Base-by-base conservation (phyloP, 2,797 vertebrate genomes). In the Sardinella longiceps region DNA sequence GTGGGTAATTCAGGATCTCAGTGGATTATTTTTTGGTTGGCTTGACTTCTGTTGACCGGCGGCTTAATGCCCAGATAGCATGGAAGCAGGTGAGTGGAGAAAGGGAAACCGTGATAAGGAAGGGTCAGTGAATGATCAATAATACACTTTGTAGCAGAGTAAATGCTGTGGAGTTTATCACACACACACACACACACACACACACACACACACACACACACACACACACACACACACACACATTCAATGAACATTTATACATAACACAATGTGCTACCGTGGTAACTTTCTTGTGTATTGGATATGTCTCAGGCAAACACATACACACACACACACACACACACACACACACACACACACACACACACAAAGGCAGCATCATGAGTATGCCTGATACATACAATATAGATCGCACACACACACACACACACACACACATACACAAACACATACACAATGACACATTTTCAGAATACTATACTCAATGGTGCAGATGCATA, bases 51-150 rank as follows among this genome's bases (percentile, higher is more conserved):
- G 66, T 74, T 74, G 66, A 74, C 12, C 14, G 33, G 2, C 2
- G 66, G 30, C 14, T 37, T 33, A 74, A 74, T 37, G 53, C 53
- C 23, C 20, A 6, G 53, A 56, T 0, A 20, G 0, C 20, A n/a
- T 56, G 20, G 5, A 20, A 5, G 53, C 23, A 56, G 53, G 53
- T 56, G 53, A 56, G 20, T 1, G 66, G 30, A 74, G 30, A 37
- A 33, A 28, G 14, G 33, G 18, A 15, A 30, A 5, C 12, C 14
- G 6, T 20, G 30, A 74, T 74, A 74, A 74, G 66, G 30, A 74
- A 39, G 66, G 66, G 66, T 20, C 66, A 74, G 30, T 74, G 30
- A 18, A 74, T 74, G 66, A 74, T 37, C 66, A 74, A 74, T 39
- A 37, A 15, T 20, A 37, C 63, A 15, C 15, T 70, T 11, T 66